Evolutionary conservation across 2,113 vertebrate species (phyloP), one percentile per base, ranked within the genome.

Genomic region (Halichoeres trimaculatus): DNA sequence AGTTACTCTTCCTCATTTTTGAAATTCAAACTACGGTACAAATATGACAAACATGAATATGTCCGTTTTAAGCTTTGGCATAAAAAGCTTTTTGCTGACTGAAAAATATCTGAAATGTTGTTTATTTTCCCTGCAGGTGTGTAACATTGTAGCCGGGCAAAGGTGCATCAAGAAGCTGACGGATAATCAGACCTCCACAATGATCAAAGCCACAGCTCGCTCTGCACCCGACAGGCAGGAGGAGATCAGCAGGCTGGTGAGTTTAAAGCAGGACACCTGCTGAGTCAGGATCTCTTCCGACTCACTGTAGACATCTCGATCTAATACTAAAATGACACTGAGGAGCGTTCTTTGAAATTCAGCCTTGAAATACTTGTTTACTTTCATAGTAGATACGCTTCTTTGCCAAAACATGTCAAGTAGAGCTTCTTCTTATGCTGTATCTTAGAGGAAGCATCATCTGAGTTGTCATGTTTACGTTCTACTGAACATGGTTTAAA

Each of bases 111-210:
- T 10, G 8, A 41, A 58, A 24, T 36, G 2, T 48, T 20, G 10
- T 66, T 70, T 70, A 45, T 64, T 52, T 73, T 30, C 22, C 16
- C 72, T 66, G 1, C 83, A 99, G 98, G 98, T 99, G 47, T 99
- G 98, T 91, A 99, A 99, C 90, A 99, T 99, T 38, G 97, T 99
- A 81, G 97, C 98, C 51, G 97, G 98, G 80, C 98, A 99, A 75
- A 91, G 98, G 45, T 99, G 98, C 86, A 99, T 99, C 90, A 99
- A 99, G 95, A 99, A 99, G 87, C 96, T 99, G 19, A 99, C 98
- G 0, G 98, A 99, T 96, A 99, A 99, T 96, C 98, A 99, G 77
- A 99, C 98, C 2, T 99, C 98, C 1, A 99, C 98, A 12, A 99
- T 99, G 98, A 99, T 99, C 88, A 99, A 99, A 94, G 98, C 98